A percentile compares a stretch with the other conserved stretches of the same genome.
Conservation (phyloP, 92 coral and sea anemone genomes). For the Paramuricea clavata region DNA sequence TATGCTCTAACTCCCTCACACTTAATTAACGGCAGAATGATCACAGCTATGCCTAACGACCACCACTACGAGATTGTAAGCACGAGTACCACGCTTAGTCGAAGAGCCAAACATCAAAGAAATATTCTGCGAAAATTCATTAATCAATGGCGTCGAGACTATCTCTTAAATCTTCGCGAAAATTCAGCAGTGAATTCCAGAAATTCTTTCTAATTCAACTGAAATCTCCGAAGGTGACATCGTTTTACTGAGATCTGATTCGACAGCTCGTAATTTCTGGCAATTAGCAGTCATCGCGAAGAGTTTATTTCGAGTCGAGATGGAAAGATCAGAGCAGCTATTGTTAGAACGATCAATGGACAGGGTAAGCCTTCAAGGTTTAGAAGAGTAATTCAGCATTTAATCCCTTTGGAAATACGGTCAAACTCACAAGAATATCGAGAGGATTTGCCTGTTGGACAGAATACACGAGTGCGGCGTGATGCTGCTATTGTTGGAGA, state of each 20-base stretch:
- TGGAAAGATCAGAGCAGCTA: constrained; percentile 19
- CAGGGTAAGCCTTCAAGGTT: constrained; percentile 17
- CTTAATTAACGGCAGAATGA: not conserved
- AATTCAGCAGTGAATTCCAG: not conserved
- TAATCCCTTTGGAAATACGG: constrained; percentile 9
- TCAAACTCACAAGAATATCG: not conserved
- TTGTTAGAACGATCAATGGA: not conserved
- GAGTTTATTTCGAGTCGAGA: not conserved
- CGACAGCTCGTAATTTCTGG: constrained; percentile 7
- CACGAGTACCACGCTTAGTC: not conserved
- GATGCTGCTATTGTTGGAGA: constrained; percentile 1
- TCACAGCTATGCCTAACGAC: not conserved
- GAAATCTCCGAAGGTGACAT: not conserved
- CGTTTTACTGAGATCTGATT: not conserved
- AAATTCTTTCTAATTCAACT: not conserved
- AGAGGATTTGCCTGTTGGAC: not conserved
- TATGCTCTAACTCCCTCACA: not conserved
- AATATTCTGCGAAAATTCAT: constrained; percentile 6
- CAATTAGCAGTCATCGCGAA: not conserved
- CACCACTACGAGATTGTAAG: not conserved
- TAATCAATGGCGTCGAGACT: constrained; percentile 7
- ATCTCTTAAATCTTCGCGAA: constrained; percentile 12
- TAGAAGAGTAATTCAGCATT: constrained; percentile 2
- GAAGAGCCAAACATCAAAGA: not conserved
- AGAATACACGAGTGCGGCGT: not conserved